Base-by-base conservation (phyloP, 2,888 invertebrate species). In the Drosophila atripex region DNA sequence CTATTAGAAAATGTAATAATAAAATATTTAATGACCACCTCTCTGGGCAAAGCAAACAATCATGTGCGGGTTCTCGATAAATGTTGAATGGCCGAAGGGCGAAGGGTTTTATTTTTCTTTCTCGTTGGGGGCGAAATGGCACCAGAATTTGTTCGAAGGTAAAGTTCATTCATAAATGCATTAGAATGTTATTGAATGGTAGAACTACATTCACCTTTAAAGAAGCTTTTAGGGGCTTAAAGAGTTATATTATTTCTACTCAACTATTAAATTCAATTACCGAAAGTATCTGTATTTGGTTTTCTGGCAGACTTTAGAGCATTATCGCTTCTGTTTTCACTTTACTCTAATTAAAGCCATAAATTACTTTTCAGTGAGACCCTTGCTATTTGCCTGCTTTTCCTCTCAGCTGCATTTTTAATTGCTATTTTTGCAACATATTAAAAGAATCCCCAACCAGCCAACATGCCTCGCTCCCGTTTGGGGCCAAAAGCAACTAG, bases 381-480 rank as follows among this genome's bases (percentile, higher is more conserved):
- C 30, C 30, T 3, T 18, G 75, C 52, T 60, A 72, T 80, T 78
- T 60, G 63, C 53, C 45, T 35, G 54, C n/a, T 51, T 47, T 52
- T 18, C 25, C 28, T 39, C 21, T 21, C 39, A 63, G 63, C 70
- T 64, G 61, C 58, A 49, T 54, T 80, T 77, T 84, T 75, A 80
- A 79, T 79, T 84, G 84, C 84, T 57, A 71, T 80, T 80, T 75
- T 65, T 55, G 69, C 50, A 74, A 60, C 77, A 64, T 59, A 69
- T 76, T 83, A 63, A 78, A 71, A 56, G 61, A 30, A 57, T 60
- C 50, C 55, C 56, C 38, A 65, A 41, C 21, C 45, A 23, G 35
- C 32, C 8, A 7, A 21, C 53, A 9, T 28, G 28, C 28, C 9
- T 2, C 21, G 21, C 21, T 23, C 21, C 4, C 21, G 21, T 23